These are phyloP conservation scores for Pomatorhinus ruficollis DNA, from an alignment of 2,113 vertebrate species.

Conservation along the genomic window DNA sequence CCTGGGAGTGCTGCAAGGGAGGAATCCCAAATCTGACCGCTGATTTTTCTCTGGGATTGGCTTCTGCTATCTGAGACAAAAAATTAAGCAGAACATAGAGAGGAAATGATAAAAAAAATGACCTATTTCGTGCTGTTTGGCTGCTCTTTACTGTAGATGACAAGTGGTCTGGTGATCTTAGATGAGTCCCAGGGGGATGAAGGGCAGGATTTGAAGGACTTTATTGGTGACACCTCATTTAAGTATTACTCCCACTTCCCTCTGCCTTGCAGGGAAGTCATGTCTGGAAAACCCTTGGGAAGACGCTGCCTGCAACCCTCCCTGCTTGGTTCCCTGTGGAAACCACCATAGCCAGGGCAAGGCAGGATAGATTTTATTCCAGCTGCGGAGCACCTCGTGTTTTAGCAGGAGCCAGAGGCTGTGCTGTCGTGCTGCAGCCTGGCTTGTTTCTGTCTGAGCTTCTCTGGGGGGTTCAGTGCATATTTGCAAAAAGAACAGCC, in stretches of 20 bases:
- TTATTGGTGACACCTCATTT: not conserved
- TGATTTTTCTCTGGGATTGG: not conserved
- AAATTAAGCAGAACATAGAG: not conserved
- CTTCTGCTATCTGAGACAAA: not conserved
- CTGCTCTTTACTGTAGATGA: not conserved
- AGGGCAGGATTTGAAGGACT: not conserved
- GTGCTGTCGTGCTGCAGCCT: not conserved
- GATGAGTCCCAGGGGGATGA: not conserved
- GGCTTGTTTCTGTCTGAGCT: not conserved
- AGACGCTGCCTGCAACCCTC: not conserved
- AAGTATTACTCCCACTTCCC: slow-evolving; percentile 13
- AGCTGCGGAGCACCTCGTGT: not conserved
- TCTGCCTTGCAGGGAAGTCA: not conserved
- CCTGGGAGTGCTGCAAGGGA: not conserved
- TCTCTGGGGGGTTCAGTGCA: not conserved
- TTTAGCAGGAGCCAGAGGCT: not conserved
- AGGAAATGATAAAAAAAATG: not conserved
- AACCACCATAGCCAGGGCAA: not conserved
- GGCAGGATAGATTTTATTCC: not conserved
- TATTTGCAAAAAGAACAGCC: not conserved
- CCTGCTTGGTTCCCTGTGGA: not conserved
- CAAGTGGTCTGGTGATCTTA: not conserved
- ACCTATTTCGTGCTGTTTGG: not conserved
- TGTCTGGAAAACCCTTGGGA: not conserved
- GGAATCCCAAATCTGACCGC: not conserved